phyloP scores from a whole-genome alignment of 2,113 vertebrate species.

The Parus major region DNA sequence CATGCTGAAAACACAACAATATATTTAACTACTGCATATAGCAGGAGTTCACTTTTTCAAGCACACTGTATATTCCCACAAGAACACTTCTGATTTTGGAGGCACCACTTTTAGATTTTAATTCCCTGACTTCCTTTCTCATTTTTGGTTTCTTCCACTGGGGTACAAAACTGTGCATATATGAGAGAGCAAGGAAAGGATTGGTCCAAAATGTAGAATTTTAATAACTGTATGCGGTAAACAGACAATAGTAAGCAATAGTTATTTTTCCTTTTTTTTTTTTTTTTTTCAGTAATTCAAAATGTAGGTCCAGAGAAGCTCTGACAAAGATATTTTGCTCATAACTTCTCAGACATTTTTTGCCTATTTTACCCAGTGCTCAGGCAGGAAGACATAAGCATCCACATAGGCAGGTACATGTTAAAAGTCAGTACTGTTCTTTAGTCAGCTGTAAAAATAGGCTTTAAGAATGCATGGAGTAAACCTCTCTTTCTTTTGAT shows the following conservation, averaged over 20 bases:
- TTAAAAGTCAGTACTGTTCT: neutral
- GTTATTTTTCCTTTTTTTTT: neutral
- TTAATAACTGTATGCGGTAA: neutral
- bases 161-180: neutral
- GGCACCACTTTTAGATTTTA: neutral
- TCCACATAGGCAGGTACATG: neutral
- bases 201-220: neutral
- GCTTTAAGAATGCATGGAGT: neutral
- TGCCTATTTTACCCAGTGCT: neutral
- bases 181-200: neutral
- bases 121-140: neutral
- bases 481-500: neutral
- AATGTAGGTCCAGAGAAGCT: neutral
- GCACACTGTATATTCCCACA: neutral
- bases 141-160: neutral
- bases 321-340: neutral
- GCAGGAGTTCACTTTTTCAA: neutral
- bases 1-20: neutral
- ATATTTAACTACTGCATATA: neutral
- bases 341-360: neutral
- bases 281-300: neutral
- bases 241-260: neutral
- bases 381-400: neutral
- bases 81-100: neutral
- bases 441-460: neutral